These are phyloP conservation scores for Poecile atricapillus DNA, from an alignment of 2,113 vertebrate species.

Conservation along the genomic window DNA sequence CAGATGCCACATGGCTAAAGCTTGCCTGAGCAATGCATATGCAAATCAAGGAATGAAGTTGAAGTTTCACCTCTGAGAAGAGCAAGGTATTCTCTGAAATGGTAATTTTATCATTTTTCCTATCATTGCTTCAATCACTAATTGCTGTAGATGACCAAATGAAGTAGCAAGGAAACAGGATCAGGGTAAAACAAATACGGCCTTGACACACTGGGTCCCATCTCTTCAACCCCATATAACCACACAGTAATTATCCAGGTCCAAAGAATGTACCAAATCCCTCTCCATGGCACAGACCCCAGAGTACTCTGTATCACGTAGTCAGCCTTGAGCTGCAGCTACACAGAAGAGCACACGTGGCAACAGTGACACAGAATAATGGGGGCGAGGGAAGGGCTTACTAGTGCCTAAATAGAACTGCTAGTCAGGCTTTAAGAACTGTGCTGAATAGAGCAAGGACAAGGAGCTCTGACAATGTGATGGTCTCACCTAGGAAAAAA, in stretches of 20 bases:
- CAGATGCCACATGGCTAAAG: neutral
- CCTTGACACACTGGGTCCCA: neutral
- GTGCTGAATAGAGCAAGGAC: neutral
- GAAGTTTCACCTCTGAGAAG: neutral
- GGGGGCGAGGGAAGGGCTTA: fast-evolving
- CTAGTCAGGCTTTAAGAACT: neutral
- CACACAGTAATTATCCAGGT: neutral
- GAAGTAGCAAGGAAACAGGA: neutral
- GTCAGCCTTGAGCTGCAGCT: neutral
- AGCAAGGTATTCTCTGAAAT: neutral
- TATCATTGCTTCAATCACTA: neutral
- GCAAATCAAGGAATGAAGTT: neutral
- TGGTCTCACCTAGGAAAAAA: neutral
- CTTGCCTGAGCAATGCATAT: neutral
- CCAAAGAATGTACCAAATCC: neutral
- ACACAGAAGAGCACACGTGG: neutral
- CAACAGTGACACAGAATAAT: neutral
- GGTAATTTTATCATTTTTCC: neutral
- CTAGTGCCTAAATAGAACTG: neutral
- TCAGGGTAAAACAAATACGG: neutral
- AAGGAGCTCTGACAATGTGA: neutral
- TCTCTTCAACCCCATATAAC: neutral
- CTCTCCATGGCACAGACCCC: neutral
- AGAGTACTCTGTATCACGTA: neutral
- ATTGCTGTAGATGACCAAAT: neutral